Base-by-base conservation (phyloP, 2,888 invertebrate genomes). In the Smittia sp. region DNA sequence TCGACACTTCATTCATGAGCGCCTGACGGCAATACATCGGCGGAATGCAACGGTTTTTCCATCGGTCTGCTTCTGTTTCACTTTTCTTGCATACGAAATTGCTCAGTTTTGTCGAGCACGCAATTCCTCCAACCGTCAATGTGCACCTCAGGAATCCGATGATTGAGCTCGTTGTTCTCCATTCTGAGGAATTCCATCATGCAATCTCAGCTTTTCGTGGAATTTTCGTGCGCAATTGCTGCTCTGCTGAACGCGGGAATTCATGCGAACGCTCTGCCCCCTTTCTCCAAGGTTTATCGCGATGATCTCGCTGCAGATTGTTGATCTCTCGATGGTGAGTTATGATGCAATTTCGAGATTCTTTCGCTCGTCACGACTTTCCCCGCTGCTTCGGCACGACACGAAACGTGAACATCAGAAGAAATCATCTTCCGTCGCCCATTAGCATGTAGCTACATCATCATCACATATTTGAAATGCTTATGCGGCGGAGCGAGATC, bases 181-280 rank as follows among this genome's bases (percentile, higher is more conserved):
- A 11, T 46, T 22, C 58, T 58, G 22, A 58, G n/a, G 11, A 7
- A 58, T 58, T 58, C 58, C 58, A 22, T 7, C 58, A 58, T 58
- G 58, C 58, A 58, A 58, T 58, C n/a, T 58, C 22, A 58, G 58
- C 58, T 58, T 58, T 58, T 58, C 58, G 20, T 58, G 58, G 58
- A 58, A 58, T 58, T 3, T 58, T 22, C 22, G 18, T 58, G 58
- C 13, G 58, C 58, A 58, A 58, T 58, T 22, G 58, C 11, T 20
- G 46, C 3, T 22, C 22, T 58, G 22, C 11, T 46, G 3, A 58
- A 18, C 22, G 58, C 2, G 58, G 15, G 3, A 58, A 58, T 13
- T 18, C 58, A 22, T 58, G 58, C 11, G 58, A 58, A 58, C 22
- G 15, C 2, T n/a, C 11, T 46, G 46, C 6, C 46, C 58, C 15